Percentiles rank a stretch among this genome's conserved stretches.
These are phyloP conservation scores for Sus cebifrons DNA, from an alignment of 2,797 vertebrate genomes.

Conservation along the genomic window DNA sequence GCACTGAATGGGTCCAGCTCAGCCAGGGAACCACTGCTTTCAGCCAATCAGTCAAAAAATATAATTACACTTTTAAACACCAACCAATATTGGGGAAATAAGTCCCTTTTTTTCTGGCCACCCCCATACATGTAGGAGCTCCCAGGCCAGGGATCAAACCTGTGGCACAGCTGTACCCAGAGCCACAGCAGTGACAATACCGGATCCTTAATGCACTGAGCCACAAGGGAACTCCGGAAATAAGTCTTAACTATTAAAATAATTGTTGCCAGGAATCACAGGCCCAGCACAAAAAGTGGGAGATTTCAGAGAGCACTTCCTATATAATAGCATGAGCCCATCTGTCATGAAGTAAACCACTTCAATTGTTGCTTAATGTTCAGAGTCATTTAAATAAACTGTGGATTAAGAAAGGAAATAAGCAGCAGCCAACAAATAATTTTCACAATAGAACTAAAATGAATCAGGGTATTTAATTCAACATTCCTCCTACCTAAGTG, in stretches of 20 bases:
- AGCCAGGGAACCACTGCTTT: not conserved
- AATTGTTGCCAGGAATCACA: slow-evolving; percentile 58
- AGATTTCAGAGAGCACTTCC: slow-evolving; percentile 64
- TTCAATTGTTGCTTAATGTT: slow-evolving; percentile 43
- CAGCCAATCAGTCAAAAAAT: not conserved
- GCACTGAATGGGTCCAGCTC: not conserved
- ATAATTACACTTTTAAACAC: slow-evolving; percentile 30
- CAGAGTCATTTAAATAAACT: slow-evolving; percentile 70
- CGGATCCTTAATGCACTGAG: too few species aligned
- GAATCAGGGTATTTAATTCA: slow-evolving; percentile 46
- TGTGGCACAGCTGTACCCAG: too few species aligned
- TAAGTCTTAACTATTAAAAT: slow-evolving; percentile 58
- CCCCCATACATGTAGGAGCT: too few species aligned
- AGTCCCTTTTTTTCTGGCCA: too few species aligned
- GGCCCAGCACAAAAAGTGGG: slow-evolving; percentile 16
- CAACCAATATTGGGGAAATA: not conserved
- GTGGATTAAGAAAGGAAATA: slow-evolving; percentile 56
- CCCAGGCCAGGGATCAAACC: too few species aligned
- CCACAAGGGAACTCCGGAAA: not conserved
- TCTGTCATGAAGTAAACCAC: slow-evolving; percentile 56
- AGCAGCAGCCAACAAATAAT: slow-evolving; percentile 61
- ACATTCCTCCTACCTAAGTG: slow-evolving; percentile 37
- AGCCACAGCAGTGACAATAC: too few species aligned
- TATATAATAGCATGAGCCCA: not conserved
- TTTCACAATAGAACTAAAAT: slow-evolving; percentile 64